Percentiles rank a stretch among this genome's conserved stretches.
phyloP scores from a whole-genome alignment of 2,888 invertebrate species.

The Trisateles emortualis region DNA sequence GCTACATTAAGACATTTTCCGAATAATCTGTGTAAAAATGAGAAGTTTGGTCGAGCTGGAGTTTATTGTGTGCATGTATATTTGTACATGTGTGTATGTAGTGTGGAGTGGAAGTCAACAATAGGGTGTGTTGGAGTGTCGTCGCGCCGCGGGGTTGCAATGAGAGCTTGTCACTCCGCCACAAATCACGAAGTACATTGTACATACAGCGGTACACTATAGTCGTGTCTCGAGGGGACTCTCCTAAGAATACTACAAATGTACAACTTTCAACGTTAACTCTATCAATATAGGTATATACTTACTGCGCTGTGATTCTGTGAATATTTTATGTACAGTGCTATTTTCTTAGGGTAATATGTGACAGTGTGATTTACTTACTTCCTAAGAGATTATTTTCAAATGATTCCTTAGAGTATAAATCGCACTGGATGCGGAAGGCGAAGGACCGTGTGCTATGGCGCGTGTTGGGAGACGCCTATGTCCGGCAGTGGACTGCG shows the following conservation, averaged over 20 bases:
- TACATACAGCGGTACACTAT: constrained; percentile 42
- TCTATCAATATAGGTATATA: constrained; percentile 27
- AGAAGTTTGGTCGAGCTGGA: constrained; percentile 9
- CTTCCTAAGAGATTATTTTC: not conserved
- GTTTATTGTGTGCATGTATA: constrained; percentile 32
- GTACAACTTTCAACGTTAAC: constrained; percentile 31
- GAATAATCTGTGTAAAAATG: constrained; percentile 26
- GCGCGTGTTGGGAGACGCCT: no score
- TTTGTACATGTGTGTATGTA: constrained; percentile 27
- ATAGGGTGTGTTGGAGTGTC: constrained; percentile 59
- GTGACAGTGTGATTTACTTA: not conserved
- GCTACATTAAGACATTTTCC: constrained; percentile 21
- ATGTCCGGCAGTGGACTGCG: no score
- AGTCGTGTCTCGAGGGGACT: constrained; percentile 45
- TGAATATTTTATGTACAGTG: not conserved
- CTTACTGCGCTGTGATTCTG: not conserved
- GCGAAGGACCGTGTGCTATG: no score
- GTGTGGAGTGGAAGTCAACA: constrained; percentile 53
- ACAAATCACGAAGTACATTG: constrained; percentile 66
- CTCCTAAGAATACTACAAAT: constrained; percentile 41
- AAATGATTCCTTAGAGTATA: no score
- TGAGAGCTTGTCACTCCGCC: constrained; percentile 70
- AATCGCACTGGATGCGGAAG: no score
- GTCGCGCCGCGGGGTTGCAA: constrained; percentile 58
- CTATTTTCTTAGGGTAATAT: not conserved